Evolutionary conservation across 2,113 vertebrate species (phyloP), one percentile per base, ranked within the genome.

Genomic region (Heliornis fulica): DNA sequence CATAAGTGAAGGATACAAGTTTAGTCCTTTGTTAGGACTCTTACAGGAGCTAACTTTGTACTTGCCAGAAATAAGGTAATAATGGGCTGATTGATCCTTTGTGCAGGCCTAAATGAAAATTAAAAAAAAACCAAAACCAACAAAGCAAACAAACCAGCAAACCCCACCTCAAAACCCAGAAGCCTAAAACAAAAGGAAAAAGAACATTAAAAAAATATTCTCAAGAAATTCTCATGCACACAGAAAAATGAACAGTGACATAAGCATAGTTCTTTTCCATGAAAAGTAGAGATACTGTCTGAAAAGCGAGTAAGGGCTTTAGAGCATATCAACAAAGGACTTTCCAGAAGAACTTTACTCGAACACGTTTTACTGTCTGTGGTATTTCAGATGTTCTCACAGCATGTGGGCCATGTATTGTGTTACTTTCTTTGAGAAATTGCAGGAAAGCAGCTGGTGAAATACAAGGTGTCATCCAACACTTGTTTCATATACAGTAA

Each of bases 351-450:
- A 93, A 89, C 92, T 90, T 87, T 66, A 50, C 83, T 95, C 68
- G 79, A 85, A 96, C 31, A n/a, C 29, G 89, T 92, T 93, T 89
- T 87, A 72, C 38, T 87, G 40, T 76, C 76, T 84, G 50, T 90
- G 54, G 60, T 66, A 92, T 96, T 91, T 94, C 93, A 94, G 85
- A 95, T 89, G 75, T 94, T 96, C 64, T 93, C 92, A 82, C 93
- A 88, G 68, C 80, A 92, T 87, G 69, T 90, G 68, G 69, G 36
- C 71, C 66, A 46, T 96, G 94, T 87, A 96, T 94, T 87, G 53
- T 83, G 71, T 61, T 79, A 80, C 66, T 94, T 88, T 45, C 83
- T 88, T 89, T 90, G 84, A 90, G 88, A 88, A 95, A 92, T 57
- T 68, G 82, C 85, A 83, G 61, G 87, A 89, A 90, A 93, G 89